Evolutionary conservation across 2,888 invertebrate species (phyloP), one percentile per base, ranked within the genome.

Genomic region (Lepidocyrtinus sp.): DNA sequence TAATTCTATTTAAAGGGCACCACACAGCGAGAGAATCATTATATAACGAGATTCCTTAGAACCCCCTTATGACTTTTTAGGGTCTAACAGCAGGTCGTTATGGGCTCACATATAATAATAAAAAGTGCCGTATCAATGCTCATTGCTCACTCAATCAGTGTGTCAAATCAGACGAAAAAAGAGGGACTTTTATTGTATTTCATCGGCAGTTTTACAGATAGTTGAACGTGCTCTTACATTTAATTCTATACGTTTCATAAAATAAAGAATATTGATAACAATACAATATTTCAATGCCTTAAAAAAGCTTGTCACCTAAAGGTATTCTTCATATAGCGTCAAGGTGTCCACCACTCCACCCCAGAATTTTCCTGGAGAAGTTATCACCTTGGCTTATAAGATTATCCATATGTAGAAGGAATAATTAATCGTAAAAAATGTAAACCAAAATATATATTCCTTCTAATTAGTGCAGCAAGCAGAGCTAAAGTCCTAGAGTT

Each of bases 401-500:
- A n/a, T n/a, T n/a, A n/a, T n/a, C n/a, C n/a, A n/a, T n/a, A n/a
- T n/a, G n/a, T n/a, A n/a, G n/a, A n/a, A n/a, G n/a, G n/a, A 9
- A 59, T 59, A 59, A 19, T 19, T 59, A 59, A 73, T 73, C 61
- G 68, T 73, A 79, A 67, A 67, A 55, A 70, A 71, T 63, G 22
- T 62, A 15, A 22, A n/a, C 59, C 1, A 59, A 59, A 59, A 36
- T 36, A 36, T 36, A 9, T 9, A 21, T 21, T 75, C 36, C 21
- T 21, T 74, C 62, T 80, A 80, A 80, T 80, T 75, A 80, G 71
- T 67, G 63, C 61, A n/a, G 45, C 63, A 64, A 69, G 0, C 3
- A 55, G 55, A 55, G 55, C 3, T 17, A 12, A 55, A n/a, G n/a
- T n/a, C n/a, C n/a, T 25, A 15, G 25, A 55, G 9, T 50, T 26